Conservation (phyloP, 2,113 vertebrate genomes). For the Pantherophis guttatus region DNA sequence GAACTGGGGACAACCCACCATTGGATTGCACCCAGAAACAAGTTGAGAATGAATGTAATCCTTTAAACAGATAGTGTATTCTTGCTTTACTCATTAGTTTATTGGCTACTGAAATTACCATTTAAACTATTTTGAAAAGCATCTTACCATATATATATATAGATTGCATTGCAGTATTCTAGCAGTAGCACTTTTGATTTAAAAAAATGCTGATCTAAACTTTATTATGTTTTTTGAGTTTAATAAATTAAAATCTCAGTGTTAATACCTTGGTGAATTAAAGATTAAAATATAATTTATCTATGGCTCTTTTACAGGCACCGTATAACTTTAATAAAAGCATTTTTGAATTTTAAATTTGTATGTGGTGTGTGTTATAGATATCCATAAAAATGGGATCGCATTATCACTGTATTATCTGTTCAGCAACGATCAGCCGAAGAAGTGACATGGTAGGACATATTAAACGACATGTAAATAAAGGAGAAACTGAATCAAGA, state of each 20-base stretch:
- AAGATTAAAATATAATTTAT: neutral
- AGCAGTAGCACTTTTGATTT: neutral
- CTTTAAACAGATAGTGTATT: neutral
- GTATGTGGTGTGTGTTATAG: conserved; percentile 57
- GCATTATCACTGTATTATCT: conserved; percentile 96
- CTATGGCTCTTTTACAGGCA: neutral
- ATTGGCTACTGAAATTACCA: neutral
- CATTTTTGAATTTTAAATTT: neutral
- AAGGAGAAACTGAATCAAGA: conserved; percentile 89
- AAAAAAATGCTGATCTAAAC: neutral
- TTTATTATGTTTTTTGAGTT: neutral
- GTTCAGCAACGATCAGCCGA: conserved; percentile 87
- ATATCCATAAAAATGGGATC: conserved; percentile 76
- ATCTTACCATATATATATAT: neutral
- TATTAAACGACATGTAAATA: conserved; percentile 89
- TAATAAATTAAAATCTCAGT: neutral
- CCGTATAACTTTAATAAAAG: neutral
- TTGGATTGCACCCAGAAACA: neutral
- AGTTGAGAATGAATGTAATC: neutral
- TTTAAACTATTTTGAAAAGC: neutral
- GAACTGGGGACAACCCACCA: too few relatives aligned
- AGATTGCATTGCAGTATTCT: neutral
- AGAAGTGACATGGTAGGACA: conserved; percentile 95
- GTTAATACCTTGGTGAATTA: neutral
- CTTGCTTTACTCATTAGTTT: neutral